Evolutionary conservation across 1,140 invertebrate genomes (phyloP).

Genomic region (Drosophila arawakana): DNA sequence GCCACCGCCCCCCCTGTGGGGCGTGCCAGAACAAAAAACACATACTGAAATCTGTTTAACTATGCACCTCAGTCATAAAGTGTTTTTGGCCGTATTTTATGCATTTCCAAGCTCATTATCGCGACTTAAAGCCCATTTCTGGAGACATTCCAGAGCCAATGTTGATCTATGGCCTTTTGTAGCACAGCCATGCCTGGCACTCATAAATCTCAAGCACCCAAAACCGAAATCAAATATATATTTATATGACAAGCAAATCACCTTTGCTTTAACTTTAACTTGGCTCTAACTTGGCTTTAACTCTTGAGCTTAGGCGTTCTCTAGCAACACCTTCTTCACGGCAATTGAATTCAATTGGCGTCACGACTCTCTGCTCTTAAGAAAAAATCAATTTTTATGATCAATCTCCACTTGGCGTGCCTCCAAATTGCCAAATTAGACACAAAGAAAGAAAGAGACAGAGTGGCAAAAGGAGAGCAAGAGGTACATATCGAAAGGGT

Average conservation of each 20-base stretch:
- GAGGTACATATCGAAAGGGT: too few relatives aligned
- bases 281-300: constrained; percentile 13
- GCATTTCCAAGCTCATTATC: constrained; percentile 40
- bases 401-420: constrained; percentile 72
- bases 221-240: constrained; percentile 51
- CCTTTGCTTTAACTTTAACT: constrained; percentile 28
- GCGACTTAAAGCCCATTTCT: constrained; percentile 23
- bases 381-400: constrained; percentile 78
- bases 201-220: constrained; percentile 39
- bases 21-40: constrained; percentile 2
- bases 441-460: not conserved
- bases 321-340: constrained; percentile 61
- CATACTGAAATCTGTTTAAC: constrained; percentile 6
- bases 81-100: constrained; percentile 24
- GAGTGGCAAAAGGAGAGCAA: too few relatives aligned
- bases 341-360: constrained; percentile 79
- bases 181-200: constrained; percentile 15
- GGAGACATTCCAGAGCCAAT: constrained; percentile 41
- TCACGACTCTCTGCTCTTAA: constrained; percentile 60
- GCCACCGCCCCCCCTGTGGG: constrained; percentile 1
- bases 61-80: constrained; percentile 26
- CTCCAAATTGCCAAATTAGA: constrained; percentile 76
- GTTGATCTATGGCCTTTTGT: constrained; percentile 47
- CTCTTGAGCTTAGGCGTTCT: constrained; percentile 29
- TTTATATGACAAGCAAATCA: constrained; percentile 76